Conservation (phyloP, 1,140 invertebrate species). For the Capitella teleta region DNA sequence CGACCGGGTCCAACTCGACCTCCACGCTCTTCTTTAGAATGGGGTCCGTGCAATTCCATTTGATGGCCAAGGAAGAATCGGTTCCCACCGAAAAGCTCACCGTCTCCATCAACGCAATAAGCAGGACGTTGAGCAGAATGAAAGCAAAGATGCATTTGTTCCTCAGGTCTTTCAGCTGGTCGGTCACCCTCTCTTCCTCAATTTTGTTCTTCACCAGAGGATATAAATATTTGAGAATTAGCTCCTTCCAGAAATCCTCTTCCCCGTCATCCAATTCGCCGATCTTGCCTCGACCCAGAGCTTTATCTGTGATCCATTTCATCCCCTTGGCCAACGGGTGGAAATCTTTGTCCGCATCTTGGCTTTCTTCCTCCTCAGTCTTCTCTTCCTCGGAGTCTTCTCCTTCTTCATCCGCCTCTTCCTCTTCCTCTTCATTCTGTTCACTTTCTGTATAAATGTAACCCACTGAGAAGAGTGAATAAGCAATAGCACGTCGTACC, state of each 20-base stretch:
- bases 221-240: constrained; percentile 84
- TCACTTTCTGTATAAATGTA: too few relatives aligned
- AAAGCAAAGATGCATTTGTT: constrained; percentile 91
- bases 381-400: too few relatives aligned
- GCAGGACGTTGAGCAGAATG: constrained; percentile 95
- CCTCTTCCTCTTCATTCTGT: too few relatives aligned
- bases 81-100: too few relatives aligned
- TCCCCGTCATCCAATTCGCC: constrained; percentile 3
- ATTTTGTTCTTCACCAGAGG: constrained; percentile 86
- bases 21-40: too few relatives aligned
- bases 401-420: too few relatives aligned
- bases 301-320: constrained; percentile 6
- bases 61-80: too few relatives aligned
- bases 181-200: constrained; percentile 66
- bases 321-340: constrained; percentile 18
- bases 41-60: too few relatives aligned
- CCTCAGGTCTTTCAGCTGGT: constrained; percentile 80
- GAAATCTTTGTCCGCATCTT: constrained; percentile 41
- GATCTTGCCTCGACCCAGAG: background rate
- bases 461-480: too few relatives aligned
- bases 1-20: constrained; percentile 43
- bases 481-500: too few relatives aligned
- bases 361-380: too few relatives aligned
- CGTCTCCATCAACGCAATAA: constrained; percentile 94
- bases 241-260: constrained; percentile 82